phyloP scores from a whole-genome alignment of 1,140 invertebrate genomes.

The Eriosoma lanigerum region DNA sequence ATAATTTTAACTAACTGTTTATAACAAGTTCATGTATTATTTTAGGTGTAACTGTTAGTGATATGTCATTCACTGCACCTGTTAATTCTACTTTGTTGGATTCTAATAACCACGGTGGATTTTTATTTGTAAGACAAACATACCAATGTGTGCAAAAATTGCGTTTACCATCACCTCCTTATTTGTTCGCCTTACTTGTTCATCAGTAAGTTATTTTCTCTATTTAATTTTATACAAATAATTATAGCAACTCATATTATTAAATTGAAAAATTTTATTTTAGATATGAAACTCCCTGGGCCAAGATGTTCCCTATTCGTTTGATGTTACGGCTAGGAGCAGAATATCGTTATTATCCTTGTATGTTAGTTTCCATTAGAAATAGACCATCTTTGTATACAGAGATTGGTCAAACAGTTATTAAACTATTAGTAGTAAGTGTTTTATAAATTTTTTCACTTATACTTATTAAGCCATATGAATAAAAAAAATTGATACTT shows the following conservation, averaged over 20 bases:
- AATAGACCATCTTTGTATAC: constrained; percentile 79
- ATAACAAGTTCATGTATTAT: constrained; percentile 38
- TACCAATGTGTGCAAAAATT: constrained; percentile 83
- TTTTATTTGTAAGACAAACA: constrained; percentile 79
- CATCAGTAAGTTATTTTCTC: constrained; percentile 65
- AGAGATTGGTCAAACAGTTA: constrained; percentile 88
- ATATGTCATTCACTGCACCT: constrained; percentile 71
- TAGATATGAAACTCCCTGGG: constrained; percentile 85
- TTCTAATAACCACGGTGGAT: constrained; percentile 81
- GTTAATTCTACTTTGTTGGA: constrained; percentile 69
- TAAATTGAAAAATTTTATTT: constrained; percentile 42
- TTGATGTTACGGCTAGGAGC: constrained; percentile 79
- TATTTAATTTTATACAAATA: constrained; percentile 10
- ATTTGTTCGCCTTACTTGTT: constrained; percentile 77
- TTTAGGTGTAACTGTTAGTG: constrained; percentile 70
- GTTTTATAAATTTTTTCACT: background rate
- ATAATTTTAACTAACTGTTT: background rate
- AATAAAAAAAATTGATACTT: too few species aligned
- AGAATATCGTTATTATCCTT: constrained; percentile 86
- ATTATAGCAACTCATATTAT: background rate
- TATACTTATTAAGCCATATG: too few species aligned
- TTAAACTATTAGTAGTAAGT: constrained; percentile 78
- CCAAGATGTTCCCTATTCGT: constrained; percentile 78
- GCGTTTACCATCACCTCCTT: constrained; percentile 73
- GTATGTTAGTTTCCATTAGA: constrained; percentile 78